Percentiles rank a stretch among this genome's conserved stretches.
Conservation (phyloP, 2,113 vertebrate species). For the Smithornis capensis region DNA sequence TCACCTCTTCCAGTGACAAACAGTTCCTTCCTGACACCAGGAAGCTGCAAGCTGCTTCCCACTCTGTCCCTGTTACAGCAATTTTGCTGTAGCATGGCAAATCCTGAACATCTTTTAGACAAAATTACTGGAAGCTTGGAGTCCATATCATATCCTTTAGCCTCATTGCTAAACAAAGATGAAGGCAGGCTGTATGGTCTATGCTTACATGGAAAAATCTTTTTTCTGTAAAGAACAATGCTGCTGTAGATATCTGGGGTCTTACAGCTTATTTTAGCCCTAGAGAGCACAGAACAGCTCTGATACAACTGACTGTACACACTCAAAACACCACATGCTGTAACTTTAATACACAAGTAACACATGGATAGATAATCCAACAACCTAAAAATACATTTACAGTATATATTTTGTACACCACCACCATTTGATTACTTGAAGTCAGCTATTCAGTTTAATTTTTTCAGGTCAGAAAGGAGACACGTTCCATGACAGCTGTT, state of each 20-base stretch:
- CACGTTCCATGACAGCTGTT: not conserved
- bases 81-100: not conserved
- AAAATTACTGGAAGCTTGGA: not conserved
- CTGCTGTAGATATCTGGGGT: not conserved
- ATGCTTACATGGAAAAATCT: accelerated
- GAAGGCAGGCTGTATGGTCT: not conserved
- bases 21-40: not conserved
- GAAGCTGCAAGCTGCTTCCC: not conserved
- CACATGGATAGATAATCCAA: not conserved
- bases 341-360: not conserved
- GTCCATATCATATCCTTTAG: not conserved
- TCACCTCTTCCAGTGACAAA: not conserved
- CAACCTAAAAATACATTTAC: constrained; percentile 25
- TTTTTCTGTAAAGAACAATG: not conserved
- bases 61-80: not conserved
- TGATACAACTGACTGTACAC: not conserved
- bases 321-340: not conserved
- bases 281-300: not conserved
- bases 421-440: not conserved
- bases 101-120: not conserved
- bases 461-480: constrained; percentile 22
- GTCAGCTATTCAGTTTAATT: not conserved
- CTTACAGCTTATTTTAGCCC: not conserved
- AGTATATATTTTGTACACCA: not conserved
- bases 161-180: not conserved